phyloP scores from a whole-genome alignment of 2,113 vertebrate species.

The Prionailurus viverrinus region DNA sequence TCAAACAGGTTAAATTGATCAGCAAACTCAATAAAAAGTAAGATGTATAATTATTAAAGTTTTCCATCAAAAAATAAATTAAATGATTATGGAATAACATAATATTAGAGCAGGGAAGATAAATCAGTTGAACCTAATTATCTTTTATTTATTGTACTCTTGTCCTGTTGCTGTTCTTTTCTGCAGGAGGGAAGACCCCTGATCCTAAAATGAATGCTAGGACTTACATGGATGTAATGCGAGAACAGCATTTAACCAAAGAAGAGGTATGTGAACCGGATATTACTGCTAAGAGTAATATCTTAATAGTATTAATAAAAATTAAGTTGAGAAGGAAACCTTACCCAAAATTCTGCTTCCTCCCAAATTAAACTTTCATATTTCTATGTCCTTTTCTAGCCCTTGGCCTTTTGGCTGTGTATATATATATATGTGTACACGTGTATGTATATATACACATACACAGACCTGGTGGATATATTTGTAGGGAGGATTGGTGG shows the following conservation, averaged over 20 bases:
- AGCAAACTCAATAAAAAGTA: slow-evolving; percentile 92
- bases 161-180: slow-evolving; percentile 98
- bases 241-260: slow-evolving; percentile 98
- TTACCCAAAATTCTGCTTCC: not conserved
- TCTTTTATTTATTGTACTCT: slow-evolving; percentile 88
- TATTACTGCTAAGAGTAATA: not conserved
- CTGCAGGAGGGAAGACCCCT: slow-evolving; percentile 99
- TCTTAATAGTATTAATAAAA: slow-evolving; percentile 42
- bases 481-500: not conserved
- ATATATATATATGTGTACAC: not conserved
- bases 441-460: not conserved
- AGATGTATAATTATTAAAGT: slow-evolving; percentile 90
- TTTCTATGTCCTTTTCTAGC: not conserved
- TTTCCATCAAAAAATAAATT: slow-evolving; percentile 89
- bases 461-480: not conserved
- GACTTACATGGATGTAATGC: slow-evolving; percentile 99
- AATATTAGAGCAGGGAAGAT: slow-evolving; percentile 89
- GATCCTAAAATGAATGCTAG: slow-evolving; percentile 99
- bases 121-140: slow-evolving; percentile 82
- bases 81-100: slow-evolving; percentile 88
- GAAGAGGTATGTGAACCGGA: slow-evolving; percentile 92
- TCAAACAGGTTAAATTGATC: slow-evolving; percentile 94
- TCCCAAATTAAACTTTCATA: slow-evolving; percentile 36
- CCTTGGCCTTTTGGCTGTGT: not conserved
- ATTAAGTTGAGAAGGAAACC: slow-evolving; percentile 10